Evolutionary conservation across 2,797 vertebrate genomes (phyloP).

Genomic region (Oreonectes daqikongensis): DNA sequence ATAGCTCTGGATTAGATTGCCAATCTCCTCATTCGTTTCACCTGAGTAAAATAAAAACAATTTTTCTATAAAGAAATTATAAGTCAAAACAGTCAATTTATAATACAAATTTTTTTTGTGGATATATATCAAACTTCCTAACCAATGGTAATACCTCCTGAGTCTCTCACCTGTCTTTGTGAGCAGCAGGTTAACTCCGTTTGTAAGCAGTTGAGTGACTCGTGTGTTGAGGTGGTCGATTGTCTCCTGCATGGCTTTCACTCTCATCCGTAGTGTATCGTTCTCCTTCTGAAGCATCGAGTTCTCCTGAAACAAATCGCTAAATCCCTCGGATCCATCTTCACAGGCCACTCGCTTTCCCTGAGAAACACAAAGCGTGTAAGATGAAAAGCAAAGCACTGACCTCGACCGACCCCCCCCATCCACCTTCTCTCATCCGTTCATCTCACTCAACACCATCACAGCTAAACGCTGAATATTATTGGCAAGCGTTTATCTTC

Average conservation of each 20-base stretch:
- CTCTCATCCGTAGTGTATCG: slow-evolving; percentile 84
- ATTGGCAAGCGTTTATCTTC: slow-evolving; percentile 35
- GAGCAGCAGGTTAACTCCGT: slow-evolving; percentile 88
- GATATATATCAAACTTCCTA: no score
- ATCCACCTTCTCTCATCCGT: slow-evolving; percentile 21
- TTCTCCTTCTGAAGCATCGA: slow-evolving; percentile 93
- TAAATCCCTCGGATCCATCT: slow-evolving; percentile 87
- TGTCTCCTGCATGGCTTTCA: slow-evolving; percentile 98
- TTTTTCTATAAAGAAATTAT: background rate
- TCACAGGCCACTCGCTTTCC: slow-evolving; percentile 90
- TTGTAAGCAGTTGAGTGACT: slow-evolving; percentile 91
- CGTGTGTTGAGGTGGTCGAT: slow-evolving; percentile 92
- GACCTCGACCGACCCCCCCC: slow-evolving; percentile 50
- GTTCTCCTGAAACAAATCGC: slow-evolving; percentile 91
- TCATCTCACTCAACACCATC: slow-evolving; percentile 46
- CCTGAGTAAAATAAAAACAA: slow-evolving; percentile 69
- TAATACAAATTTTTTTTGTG: no score
- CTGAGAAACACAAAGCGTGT: slow-evolving; percentile 66
- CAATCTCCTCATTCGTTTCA: slow-evolving; percentile 90
- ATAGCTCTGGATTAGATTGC: slow-evolving; percentile 92
- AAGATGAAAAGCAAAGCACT: background rate
- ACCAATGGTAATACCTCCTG: background rate
- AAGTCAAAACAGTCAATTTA: background rate
- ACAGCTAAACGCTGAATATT: background rate
- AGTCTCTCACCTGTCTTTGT: slow-evolving; percentile 85